Base-by-base conservation (phyloP, 2,113 vertebrate genomes). In the Thryonomys swinderianus region DNA sequence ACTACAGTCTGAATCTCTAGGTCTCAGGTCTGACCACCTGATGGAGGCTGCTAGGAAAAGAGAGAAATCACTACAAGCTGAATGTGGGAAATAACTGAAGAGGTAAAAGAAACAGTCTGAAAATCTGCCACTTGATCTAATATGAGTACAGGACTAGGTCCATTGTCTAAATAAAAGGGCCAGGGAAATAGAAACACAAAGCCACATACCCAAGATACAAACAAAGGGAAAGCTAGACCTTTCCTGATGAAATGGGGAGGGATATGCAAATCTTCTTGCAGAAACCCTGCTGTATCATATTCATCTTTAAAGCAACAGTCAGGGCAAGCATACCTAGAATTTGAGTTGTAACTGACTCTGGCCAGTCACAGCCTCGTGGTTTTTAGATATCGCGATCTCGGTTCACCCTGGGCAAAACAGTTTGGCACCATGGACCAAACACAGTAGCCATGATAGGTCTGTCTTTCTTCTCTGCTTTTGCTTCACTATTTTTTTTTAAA, bases 11-110 rank as follows among this genome's bases (percentile, higher is more conserved):
- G 10, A 32, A 14, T 69, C 76, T 89, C 42, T 32, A 42, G 37
- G 11, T 40, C 30, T 53, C n/a, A 1, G 18, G 21, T 45, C 73
- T 62, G 7, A 27, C 1, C 23, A 13, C 18, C 23, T 34, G 18
- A 69, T 30, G 23, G 62, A 89, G 53, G 14, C 4, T 59, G 61
- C 42, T 1, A 83, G 57, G 37, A 85, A 88, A 34, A 73, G 13
- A 73, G 1, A 71, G 12, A 88, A 37, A 53, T 61, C 0, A 42
- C 2, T 80, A 25, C 21, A 66, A 62, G 42, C 4, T 48, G 10
- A 20, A 76, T 55, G 66, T 94, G 62, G 83, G 32, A 91, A 81
- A 71, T 5, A 94, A 74, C n/a, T 64, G 11, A 37, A 86, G 88
- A 73, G 14, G 73, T 51, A 5, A 51, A 69, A 48, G 59, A 61